Base-by-base conservation (phyloP, 1,140 invertebrate species). In the Pseudachorutes palmiensis region DNA sequence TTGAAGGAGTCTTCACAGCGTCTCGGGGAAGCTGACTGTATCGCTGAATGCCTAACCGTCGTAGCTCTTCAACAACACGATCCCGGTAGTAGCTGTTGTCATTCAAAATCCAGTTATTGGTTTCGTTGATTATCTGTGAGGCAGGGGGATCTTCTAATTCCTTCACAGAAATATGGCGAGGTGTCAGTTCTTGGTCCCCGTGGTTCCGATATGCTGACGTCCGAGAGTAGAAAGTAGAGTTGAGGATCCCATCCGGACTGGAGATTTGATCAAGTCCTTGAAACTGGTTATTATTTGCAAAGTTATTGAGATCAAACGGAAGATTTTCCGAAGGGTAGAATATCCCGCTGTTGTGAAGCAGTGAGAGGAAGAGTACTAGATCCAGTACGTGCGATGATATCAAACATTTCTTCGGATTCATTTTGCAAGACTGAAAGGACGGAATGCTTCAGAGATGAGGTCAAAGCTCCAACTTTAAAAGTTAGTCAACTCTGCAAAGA, bases 1-100 rank as follows among this genome's bases (percentile, higher is more conserved):
- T 32, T 31, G 63, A 59, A 26, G 31, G 32, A 31, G 63, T 57
- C 28, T 68, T 64, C 22, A 41, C 48, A n/a, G 64, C 55, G 48
- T 31, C 2, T 9, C 31, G 48, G 3, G 48, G 28, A 48, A 29
- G 22, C 1, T 41, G 36, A 14, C 57, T 32, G 16, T 57, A 41
- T 41, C 36, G 5, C 19, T 19, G 36, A 19, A 41, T 30, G 28
- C 30, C 31, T 9, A 19, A 24, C 3, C 51, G 9, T 14, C 24
- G 14, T 55, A 60, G 26, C 24, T 24, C 41, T 28, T 28, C 30
- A 49, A 62, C 31, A 62, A 49, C 69, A 55, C 24, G 36, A 41
- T 5, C 36, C 5, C 36, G 36, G 36, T 41, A 41, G 36, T 41
- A 41, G 19, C 5, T 19, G 5, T 19, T 19, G 19, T 41, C 36